Percentiles rank a stretch among this genome's conserved stretches.
These are phyloP conservation scores for Eupithecia vulgata DNA, from an alignment of 2,888 invertebrate genomes.

Conservation along the genomic window DNA sequence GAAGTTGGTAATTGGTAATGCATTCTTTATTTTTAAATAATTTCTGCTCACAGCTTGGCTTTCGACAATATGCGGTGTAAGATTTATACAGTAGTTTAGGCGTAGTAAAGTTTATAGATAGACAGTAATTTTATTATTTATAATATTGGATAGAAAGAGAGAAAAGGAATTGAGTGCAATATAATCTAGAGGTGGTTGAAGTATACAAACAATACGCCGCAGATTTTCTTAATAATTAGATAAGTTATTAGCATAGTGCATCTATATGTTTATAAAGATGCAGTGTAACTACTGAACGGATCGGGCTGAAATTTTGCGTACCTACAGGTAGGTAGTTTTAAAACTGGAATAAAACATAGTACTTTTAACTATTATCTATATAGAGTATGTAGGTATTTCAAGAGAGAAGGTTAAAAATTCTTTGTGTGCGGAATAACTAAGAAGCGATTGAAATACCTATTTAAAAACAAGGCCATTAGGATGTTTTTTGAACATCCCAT, in stretches of 20 bases:
- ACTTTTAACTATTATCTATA: too few relatives aligned
- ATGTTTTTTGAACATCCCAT: slow-evolving; percentile 23
- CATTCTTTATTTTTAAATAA: background rate
- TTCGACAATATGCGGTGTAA: too few relatives aligned
- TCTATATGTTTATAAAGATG: background rate
- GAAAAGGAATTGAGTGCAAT: background rate
- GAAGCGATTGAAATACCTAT: slow-evolving; percentile 1
- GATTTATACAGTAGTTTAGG: background rate
- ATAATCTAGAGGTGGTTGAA: background rate
- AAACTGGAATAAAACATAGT: too few relatives aligned
- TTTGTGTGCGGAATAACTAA: background rate
- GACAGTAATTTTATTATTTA: background rate
- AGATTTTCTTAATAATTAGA: background rate
- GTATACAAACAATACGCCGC: background rate
- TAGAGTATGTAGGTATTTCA: too few relatives aligned
- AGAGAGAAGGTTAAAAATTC: background rate
- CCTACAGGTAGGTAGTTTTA: too few relatives aligned
- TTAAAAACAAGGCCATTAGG: background rate
- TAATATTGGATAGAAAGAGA: background rate
- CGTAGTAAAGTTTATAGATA: background rate
- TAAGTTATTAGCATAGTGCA: background rate
- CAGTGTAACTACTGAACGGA: too few relatives aligned
- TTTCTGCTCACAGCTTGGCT: background rate
- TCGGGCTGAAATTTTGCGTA: too few relatives aligned
- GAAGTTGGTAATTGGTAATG: background rate